Evolutionary conservation across 2,113 vertebrate species (phyloP).

Genomic region (Gnathonemus echidnorhynchus): DNA sequence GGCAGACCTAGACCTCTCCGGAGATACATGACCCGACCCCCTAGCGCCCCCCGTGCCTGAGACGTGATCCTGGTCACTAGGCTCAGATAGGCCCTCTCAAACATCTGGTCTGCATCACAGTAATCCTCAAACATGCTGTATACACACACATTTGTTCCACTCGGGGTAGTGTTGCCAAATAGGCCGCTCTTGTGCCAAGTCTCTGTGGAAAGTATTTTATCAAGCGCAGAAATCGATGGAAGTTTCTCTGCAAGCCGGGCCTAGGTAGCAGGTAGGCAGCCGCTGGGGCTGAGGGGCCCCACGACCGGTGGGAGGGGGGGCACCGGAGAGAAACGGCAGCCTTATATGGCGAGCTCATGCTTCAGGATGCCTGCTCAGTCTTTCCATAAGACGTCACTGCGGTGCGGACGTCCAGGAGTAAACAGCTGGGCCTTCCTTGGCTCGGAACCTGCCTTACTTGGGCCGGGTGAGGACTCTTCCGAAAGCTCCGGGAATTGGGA

Average conservation of each 20-base stretch:
- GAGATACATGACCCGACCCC: not conserved
- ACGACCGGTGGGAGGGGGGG: not conserved
- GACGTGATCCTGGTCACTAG: constrained; percentile 16
- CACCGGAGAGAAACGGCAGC: not conserved
- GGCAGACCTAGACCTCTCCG: not conserved
- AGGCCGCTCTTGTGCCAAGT: constrained; percentile 27
- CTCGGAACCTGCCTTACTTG: not conserved
- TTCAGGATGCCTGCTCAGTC: not conserved
- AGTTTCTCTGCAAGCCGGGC: constrained; percentile 10
- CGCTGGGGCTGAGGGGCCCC: not conserved
- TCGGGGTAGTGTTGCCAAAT: constrained; percentile 33
- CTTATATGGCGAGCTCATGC: constrained; percentile 8
- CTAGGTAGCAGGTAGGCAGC: constrained; percentile 18
- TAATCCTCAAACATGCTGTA: constrained; percentile 36
- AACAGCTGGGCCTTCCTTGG: not conserved
- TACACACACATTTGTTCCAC: constrained; percentile 39
- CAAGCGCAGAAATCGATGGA: constrained; percentile 35
- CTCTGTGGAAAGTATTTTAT: constrained; percentile 44
- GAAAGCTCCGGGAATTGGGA: not conserved
- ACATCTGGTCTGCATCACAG: constrained; percentile 41
- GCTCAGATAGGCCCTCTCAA: constrained; percentile 25
- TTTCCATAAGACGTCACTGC: constrained; percentile 11
- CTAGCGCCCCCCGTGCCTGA: not conserved
- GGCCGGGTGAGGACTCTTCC: not conserved
- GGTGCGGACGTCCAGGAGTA: not conserved